Percentiles rank a stretch among this genome's conserved stretches.
Evolutionary conservation across 92 coral and sea anemone genomes (phyloP).

Genomic region (Diadumene lineata): DNA sequence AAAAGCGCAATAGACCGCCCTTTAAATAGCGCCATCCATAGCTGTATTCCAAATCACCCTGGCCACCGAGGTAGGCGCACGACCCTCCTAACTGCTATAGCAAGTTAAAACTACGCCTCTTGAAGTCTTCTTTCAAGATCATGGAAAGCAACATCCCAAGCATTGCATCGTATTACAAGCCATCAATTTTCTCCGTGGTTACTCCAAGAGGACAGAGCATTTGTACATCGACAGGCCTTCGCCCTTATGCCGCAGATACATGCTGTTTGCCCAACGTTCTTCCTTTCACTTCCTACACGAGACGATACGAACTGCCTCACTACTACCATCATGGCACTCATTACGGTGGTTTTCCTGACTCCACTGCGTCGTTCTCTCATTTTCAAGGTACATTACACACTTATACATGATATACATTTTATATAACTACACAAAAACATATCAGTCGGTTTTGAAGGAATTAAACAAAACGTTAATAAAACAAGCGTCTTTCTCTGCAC

Average conservation of each 20-base stretch:
- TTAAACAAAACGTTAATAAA: no score
- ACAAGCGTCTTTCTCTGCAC: no score
- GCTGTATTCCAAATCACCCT: conserved; percentile 37
- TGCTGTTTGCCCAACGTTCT: conserved; percentile 74
- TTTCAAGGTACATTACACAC: no score
- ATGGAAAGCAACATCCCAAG: conserved; percentile 75
- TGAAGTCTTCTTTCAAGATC: not conserved
- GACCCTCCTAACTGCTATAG: no score
- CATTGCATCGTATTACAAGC: conserved; percentile 64
- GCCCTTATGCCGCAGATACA: conserved; percentile 56
- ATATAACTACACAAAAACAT: no score
- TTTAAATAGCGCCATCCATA: conserved; percentile 56
- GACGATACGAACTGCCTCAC: conserved; percentile 61
- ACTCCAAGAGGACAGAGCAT: conserved; percentile 59
- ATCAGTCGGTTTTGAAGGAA: no score
- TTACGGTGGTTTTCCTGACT: conserved; percentile 46
- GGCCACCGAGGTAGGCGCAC: no score
- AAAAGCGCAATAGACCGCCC: conserved; percentile 55
- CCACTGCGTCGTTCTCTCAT: conserved; percentile 51
- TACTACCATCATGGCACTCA: conserved; percentile 55
- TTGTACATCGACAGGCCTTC: conserved; percentile 39
- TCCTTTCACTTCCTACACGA: conserved; percentile 46
- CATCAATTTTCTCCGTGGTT: conserved; percentile 71
- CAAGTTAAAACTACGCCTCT: no score
- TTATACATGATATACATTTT: no score